Evolutionary conservation across 2,888 invertebrate species (phyloP).

Genomic region (Drosophila seclusa): DNA sequence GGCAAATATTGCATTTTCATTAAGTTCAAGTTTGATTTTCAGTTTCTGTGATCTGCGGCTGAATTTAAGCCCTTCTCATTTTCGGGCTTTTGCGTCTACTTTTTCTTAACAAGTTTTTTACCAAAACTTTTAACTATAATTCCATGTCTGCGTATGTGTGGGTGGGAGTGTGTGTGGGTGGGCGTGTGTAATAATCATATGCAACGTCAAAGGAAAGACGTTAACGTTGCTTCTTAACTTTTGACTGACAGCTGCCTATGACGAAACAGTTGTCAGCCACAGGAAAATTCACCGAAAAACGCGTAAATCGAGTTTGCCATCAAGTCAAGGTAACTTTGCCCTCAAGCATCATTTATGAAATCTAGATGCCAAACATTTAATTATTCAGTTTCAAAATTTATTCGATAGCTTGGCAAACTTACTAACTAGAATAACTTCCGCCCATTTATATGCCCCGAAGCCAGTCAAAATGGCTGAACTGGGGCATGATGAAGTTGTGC

Average conservation of each 20-base stretch:
- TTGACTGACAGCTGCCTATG: slow-evolving; percentile 56
- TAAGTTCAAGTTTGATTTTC: slow-evolving; percentile 64
- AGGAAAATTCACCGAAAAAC: slow-evolving; percentile 9
- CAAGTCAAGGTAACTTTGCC: slow-evolving; percentile 20
- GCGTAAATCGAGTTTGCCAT: slow-evolving; percentile 39
- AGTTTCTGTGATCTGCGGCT: slow-evolving; percentile 54
- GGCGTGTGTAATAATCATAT: slow-evolving; percentile 49
- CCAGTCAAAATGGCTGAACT: not conserved
- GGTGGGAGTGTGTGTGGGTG: not conserved
- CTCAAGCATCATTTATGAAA: slow-evolving; percentile 12
- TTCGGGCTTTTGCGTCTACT: slow-evolving; percentile 19
- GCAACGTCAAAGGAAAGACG: slow-evolving; percentile 27
- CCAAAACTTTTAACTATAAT: slow-evolving; percentile 51
- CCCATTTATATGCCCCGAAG: not conserved
- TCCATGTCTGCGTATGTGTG: slow-evolving; percentile 6
- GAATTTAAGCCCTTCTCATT: slow-evolving; percentile 25
- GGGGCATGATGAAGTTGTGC: not conserved
- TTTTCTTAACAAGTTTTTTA: slow-evolving; percentile 60
- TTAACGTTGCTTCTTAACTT: slow-evolving; percentile 37
- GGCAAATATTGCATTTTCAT: slow-evolving; percentile 64
- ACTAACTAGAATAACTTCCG: not conserved
- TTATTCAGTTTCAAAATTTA: not conserved
- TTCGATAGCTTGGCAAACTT: not conserved
- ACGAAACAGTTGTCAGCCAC: slow-evolving; percentile 53
- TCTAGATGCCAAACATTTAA: slow-evolving; percentile 6